A percentile compares a stretch with the other conserved stretches of the same genome.
phyloP scores from a whole-genome alignment of 2,888 invertebrate species.

The Hirtodrosophila confusa region DNA sequence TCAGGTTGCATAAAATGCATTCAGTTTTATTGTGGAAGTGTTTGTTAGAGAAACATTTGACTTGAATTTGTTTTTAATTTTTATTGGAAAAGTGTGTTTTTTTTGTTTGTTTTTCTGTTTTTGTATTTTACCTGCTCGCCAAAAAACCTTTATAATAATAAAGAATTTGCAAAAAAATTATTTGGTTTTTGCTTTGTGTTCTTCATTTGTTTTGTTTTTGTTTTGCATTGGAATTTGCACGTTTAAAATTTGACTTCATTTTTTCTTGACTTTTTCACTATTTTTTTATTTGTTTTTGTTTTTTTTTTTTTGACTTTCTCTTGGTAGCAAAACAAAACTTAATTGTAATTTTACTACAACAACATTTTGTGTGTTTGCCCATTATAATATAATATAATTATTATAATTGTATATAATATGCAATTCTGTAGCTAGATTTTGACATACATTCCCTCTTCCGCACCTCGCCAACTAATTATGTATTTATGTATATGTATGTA shows the following conservation, averaged over 20 bases:
- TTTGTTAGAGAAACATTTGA: neutral
- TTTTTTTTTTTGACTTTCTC: slow-evolving; percentile 26
- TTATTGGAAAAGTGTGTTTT: slow-evolving; percentile 71
- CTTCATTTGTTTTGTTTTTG: slow-evolving; percentile 6
- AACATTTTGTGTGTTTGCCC: slow-evolving; percentile 77
- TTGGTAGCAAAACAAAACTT: slow-evolving; percentile 78
- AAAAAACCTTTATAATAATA: slow-evolving; percentile 66
- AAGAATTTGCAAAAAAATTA: slow-evolving; percentile 71
- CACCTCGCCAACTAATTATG: slow-evolving; percentile 24
- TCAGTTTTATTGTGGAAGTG: too few relatives aligned
- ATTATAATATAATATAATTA: slow-evolving; percentile 71
- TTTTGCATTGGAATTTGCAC: slow-evolving; percentile 51
- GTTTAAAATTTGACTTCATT: slow-evolving; percentile 69
- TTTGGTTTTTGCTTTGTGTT: slow-evolving; percentile 32
- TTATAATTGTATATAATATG: slow-evolving; percentile 75
- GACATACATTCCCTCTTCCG: slow-evolving; percentile 48
- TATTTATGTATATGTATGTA: slow-evolving; percentile 40
- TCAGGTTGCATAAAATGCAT: too few relatives aligned
- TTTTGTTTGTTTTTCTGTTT: slow-evolving; percentile 37
- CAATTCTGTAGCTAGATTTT: slow-evolving; percentile 78
- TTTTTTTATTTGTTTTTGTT: slow-evolving; percentile 6
- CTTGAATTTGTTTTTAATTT: slow-evolving; percentile 43
- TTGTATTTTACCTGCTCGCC: slow-evolving; percentile 58
- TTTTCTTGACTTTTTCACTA: slow-evolving; percentile 23
- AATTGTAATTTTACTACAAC: slow-evolving; percentile 80